phyloP scores from a whole-genome alignment of 2,113 vertebrate genomes.

The Charadrius vociferus region DNA sequence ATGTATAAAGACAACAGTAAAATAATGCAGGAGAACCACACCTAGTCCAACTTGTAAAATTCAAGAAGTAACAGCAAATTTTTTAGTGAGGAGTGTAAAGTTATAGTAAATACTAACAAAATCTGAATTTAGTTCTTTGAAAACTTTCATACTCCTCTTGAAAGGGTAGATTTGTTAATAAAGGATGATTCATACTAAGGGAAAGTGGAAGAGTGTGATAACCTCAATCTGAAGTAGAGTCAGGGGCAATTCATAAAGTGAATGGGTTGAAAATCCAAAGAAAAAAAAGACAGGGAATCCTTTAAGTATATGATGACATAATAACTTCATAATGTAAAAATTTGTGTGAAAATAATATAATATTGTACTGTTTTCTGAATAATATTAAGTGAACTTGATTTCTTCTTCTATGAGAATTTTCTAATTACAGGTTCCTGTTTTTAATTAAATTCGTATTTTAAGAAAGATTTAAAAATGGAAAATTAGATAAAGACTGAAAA shows the following conservation, averaged over 20 bases:
- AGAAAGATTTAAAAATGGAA: background rate
- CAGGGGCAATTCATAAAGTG: background rate
- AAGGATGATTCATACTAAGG: background rate
- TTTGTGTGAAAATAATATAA: background rate
- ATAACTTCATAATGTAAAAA: background rate
- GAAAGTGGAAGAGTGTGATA: background rate
- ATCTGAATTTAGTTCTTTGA: background rate
- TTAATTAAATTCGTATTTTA: background rate
- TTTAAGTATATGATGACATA: background rate
- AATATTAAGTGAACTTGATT: background rate
- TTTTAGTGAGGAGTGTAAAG: background rate
- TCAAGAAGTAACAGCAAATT: background rate
- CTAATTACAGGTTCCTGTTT: background rate
- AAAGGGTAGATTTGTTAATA: background rate
- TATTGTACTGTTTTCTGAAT: background rate
- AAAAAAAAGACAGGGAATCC: background rate
- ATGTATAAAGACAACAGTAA: background rate
- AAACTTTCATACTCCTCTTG: background rate
- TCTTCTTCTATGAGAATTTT: background rate
- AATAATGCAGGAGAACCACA: background rate
- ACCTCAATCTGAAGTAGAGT: background rate
- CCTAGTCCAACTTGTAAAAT: background rate
- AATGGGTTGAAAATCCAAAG: background rate
- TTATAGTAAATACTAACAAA: background rate
- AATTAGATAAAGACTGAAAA: background rate